Evolutionary conservation across 2,113 vertebrate genomes (phyloP).

Genomic region (Pogonocichla stellata): DNA sequence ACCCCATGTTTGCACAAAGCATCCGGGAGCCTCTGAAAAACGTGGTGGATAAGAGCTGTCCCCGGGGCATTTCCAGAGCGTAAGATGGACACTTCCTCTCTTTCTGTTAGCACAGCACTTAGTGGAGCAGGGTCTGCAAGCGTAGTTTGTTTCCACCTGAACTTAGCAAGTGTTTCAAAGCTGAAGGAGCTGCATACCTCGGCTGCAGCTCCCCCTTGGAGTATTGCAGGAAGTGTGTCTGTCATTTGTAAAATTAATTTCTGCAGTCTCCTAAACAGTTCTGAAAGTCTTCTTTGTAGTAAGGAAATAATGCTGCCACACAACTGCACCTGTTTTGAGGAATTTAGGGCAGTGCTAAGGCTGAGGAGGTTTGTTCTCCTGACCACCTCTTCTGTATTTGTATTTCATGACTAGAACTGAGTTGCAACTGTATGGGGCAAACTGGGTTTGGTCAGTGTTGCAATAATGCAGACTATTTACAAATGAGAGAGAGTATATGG

Average conservation of each 20-base stretch:
- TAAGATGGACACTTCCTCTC: conserved; percentile 60
- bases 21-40: conserved; percentile 95
- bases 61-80: conserved; percentile 79
- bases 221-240: background rate
- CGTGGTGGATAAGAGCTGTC: conserved; percentile 96
- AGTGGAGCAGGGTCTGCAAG: background rate
- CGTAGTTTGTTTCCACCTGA: background rate
- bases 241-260: background rate
- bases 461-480: background rate
- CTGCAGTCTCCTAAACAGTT: background rate
- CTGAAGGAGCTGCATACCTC: background rate
- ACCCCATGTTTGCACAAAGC: conserved; percentile 91
- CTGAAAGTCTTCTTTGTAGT: background rate
- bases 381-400: background rate
- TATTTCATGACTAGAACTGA: background rate
- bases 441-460: background rate
- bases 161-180: background rate
- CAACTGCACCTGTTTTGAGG: background rate
- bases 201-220: background rate
- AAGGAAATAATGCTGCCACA: background rate
- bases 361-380: background rate
- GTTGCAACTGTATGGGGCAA: background rate
- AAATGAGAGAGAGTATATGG: background rate
- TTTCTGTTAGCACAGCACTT: background rate
- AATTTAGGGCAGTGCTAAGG: background rate